phyloP scores from a whole-genome alignment of 2,797 vertebrate genomes.

The Taeniopygia guttata region DNA sequence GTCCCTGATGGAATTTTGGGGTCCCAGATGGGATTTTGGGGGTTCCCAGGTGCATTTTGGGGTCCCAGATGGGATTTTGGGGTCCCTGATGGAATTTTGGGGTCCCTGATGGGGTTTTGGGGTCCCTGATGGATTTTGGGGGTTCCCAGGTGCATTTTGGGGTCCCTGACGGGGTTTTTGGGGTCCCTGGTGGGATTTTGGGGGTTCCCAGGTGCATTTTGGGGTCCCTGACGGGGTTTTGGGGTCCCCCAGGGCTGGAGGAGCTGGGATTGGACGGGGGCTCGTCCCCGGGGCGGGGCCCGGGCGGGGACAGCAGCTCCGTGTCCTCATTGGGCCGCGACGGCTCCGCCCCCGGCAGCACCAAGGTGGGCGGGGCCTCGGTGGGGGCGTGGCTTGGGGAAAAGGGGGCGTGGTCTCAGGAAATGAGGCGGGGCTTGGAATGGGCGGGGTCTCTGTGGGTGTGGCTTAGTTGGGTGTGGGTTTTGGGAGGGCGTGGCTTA shows the following conservation, averaged over 20 bases:
- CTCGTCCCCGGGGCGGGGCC: background rate
- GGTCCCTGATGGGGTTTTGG: no score
- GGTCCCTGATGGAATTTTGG: no score
- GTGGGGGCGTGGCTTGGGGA: accelerated
- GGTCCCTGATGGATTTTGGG: background rate
- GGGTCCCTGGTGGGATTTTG: background rate
- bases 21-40: background rate
- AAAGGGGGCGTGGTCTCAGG: background rate
- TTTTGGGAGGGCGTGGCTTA: no score
- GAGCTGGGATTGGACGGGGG: background rate
- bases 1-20: background rate
- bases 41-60: background rate
- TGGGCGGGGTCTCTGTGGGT: background rate
- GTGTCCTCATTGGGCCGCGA: background rate
- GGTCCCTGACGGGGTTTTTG: background rate
- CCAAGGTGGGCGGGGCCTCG: background rate
- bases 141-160: background rate
- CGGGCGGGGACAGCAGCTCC: background rate
- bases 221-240: background rate
- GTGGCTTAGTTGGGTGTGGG: background rate
- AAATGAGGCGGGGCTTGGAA: accelerated
- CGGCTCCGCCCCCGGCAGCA: background rate
- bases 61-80: background rate
- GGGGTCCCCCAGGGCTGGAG: background rate
- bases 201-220: background rate